Conservation (phyloP, 2,797 vertebrate species). For the Tenualosa thibaudeaui region DNA sequence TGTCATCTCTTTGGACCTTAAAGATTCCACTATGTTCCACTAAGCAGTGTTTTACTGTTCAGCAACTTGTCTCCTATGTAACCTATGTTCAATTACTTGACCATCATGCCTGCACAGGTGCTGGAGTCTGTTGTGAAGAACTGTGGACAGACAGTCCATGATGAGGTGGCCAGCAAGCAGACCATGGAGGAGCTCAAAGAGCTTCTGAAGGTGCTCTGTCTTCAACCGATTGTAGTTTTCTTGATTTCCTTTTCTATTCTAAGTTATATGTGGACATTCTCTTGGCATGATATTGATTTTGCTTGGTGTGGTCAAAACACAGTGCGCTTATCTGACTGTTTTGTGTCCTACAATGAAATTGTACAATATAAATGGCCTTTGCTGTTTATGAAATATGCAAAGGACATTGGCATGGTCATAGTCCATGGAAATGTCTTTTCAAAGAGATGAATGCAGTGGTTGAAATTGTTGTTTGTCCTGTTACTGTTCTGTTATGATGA, state of each 20-base stretch:
- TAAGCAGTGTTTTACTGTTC: not conserved
- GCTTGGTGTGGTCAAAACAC: not conserved
- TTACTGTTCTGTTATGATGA: not conserved
- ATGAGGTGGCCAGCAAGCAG: constrained; percentile 95
- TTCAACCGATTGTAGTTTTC: not conserved
- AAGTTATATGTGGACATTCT: not conserved
- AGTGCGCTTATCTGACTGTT: not conserved
- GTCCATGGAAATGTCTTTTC: not conserved
- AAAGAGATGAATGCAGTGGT: not conserved
- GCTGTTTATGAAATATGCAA: not conserved
- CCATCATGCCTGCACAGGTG: constrained; percentile 70
- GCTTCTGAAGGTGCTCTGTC: constrained; percentile 84
- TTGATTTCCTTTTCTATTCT: not conserved
- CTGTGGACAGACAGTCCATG: constrained; percentile 94
- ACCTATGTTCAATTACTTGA: not conserved
- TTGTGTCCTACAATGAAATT: not conserved
- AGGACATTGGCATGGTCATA: not conserved
- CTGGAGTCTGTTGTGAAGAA: constrained; percentile 98
- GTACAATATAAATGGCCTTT: not conserved
- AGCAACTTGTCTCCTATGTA: not conserved
- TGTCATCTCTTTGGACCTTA: not conserved
- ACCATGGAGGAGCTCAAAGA: constrained; percentile 99
- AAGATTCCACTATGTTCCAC: not conserved
- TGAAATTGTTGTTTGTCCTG: not conserved
- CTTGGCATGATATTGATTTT: not conserved